Conservation (phyloP, 1,140 invertebrate genomes). For the Goniozus legneri region DNA sequence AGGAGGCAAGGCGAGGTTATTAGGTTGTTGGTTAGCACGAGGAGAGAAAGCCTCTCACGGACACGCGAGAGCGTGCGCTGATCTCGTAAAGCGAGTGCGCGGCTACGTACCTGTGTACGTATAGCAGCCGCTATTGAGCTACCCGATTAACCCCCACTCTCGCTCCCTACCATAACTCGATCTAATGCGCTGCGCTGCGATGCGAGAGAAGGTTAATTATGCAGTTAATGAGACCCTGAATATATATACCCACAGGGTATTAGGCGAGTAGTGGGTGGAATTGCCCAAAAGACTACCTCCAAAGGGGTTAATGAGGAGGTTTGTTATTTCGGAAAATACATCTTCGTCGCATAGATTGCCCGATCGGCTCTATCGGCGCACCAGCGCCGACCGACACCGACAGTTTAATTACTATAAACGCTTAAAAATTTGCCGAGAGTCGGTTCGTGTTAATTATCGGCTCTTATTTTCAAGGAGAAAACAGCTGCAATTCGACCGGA, state of each 20-base stretch:
- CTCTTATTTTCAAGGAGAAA: conserved; percentile 53
- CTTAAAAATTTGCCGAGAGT: no score
- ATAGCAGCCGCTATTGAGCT: conserved; percentile 38
- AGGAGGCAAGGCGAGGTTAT: conserved; percentile 48
- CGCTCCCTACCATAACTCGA: no score
- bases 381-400: neutral
- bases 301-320: no score
- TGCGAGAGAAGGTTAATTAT: conserved; percentile 50
- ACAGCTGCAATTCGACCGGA: conserved; percentile 62
- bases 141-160: conserved; percentile 49
- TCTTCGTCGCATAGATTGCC: no score
- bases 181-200: conserved; percentile 44
- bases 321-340: no score
- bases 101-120: conserved; percentile 21
- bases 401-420: no score
- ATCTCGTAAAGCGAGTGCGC: conserved; percentile 12
- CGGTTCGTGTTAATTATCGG: no score
- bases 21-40: conserved; percentile 47
- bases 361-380: no score
- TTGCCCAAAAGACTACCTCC: no score
- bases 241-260: no score
- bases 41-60: conserved; percentile 14
- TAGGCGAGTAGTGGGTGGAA: no score
- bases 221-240: conserved; percentile 47
- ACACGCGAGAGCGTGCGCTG: neutral